A percentile compares a stretch with the other conserved stretches of the same genome.
Evolutionary conservation across 2,797 vertebrate species (phyloP).

Genomic region (Octomys mimax): DNA sequence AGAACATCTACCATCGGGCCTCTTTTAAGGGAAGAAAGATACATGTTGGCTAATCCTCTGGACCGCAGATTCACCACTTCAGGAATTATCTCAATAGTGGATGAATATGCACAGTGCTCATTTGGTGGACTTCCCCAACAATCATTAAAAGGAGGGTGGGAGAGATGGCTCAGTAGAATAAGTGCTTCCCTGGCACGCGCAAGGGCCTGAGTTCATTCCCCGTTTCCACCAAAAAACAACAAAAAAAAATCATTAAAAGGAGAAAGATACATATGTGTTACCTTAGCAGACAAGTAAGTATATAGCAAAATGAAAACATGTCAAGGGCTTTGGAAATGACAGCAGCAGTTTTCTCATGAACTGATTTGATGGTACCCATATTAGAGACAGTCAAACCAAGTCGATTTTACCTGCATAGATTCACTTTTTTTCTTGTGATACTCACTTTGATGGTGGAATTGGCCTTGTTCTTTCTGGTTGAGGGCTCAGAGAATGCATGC

Average conservation of each 20-base stretch:
- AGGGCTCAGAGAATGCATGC: not conserved
- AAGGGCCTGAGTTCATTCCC: too few relatives aligned
- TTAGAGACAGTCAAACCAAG: not conserved
- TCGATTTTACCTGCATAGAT: not conserved
- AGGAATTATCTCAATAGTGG: not conserved
- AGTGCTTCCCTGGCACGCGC: too few relatives aligned
- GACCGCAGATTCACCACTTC: not conserved
- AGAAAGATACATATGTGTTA: not conserved
- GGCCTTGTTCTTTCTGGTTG: not conserved
- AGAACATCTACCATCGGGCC: not conserved
- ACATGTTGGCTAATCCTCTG: not conserved
- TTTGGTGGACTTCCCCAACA: not conserved
- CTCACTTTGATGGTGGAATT: not conserved
- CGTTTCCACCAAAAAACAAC: too few relatives aligned
- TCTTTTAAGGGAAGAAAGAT: conserved; percentile 1
- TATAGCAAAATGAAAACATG: not conserved
- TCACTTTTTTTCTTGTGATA: not conserved
- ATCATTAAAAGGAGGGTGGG: not conserved
- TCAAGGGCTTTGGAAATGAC: not conserved
- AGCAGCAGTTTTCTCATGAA: not conserved
- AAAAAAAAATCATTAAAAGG: not conserved
- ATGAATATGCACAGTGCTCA: not conserved
- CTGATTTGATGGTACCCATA: not conserved
- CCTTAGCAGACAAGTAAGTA: not conserved
- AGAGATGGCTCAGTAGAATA: too few relatives aligned